Evolutionary conservation across 2,113 vertebrate species (phyloP).

Genomic region (Cebus imitator): DNA sequence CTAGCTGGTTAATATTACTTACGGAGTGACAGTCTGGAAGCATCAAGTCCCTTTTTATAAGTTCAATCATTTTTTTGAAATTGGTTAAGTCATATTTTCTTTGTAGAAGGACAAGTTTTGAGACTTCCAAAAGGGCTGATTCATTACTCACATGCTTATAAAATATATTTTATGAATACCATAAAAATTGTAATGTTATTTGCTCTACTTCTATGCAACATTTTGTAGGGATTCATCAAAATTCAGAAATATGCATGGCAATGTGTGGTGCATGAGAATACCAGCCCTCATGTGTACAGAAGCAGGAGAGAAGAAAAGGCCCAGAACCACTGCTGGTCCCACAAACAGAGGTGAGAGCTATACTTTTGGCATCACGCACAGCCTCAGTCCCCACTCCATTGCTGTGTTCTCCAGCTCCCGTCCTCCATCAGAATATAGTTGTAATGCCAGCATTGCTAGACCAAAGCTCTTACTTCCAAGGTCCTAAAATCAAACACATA

Average conservation of each 20-base stretch:
- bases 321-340: neutral
- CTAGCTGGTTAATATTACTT: neutral
- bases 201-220: neutral
- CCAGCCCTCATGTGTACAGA: accelerated
- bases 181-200: slow-evolving; percentile 30
- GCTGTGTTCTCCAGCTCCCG: neutral
- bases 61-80: slow-evolving; percentile 29
- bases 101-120: slow-evolving; percentile 51
- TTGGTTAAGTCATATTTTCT: slow-evolving; percentile 19
- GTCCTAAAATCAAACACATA: neutral
- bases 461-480: neutral
- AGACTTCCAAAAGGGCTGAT: slow-evolving; percentile 16
- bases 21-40: neutral
- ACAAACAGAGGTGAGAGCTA: neutral
- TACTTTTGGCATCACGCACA: neutral
- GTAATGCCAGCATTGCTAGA: neutral
- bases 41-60: neutral
- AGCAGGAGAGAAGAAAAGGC: neutral
- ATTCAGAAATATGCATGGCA: neutral
- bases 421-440: neutral
- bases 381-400: neutral
- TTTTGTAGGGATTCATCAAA: slow-evolving; percentile 9
- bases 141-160: slow-evolving; percentile 35
- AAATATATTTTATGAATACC: slow-evolving; percentile 45
- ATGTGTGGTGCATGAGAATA: accelerated